phyloP scores from a whole-genome alignment of 2,888 invertebrate genomes.

The Slavum lentiscoides region DNA sequence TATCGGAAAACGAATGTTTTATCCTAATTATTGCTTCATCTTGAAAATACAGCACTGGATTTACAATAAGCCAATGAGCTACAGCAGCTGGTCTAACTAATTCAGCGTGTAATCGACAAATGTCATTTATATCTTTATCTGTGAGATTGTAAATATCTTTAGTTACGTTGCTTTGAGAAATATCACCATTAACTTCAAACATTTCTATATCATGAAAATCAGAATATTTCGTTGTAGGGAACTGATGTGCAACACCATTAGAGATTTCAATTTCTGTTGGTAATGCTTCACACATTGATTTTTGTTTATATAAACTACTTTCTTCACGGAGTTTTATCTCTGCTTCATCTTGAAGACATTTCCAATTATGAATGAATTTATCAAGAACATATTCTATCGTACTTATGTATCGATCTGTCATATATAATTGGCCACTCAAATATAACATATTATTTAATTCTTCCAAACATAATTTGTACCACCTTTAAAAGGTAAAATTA shows the following conservation, averaged over 20 bases:
- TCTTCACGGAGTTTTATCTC: conserved; percentile 33
- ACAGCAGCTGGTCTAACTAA: conserved; percentile 66
- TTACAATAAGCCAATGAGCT: conserved; percentile 66
- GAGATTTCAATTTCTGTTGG: conserved; percentile 28
- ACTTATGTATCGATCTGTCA: not conserved
- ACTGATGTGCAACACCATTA: conserved; percentile 27
- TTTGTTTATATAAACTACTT: conserved; percentile 44
- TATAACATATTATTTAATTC: conserved; percentile 49
- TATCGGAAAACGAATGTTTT: conserved; percentile 56
- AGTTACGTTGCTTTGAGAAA: not conserved
- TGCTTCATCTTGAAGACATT: conserved; percentile 37
- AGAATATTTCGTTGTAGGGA: conserved; percentile 30
- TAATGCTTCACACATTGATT: conserved; percentile 38
- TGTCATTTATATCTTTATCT: conserved; percentile 65
- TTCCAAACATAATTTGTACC: conserved; percentile 47
- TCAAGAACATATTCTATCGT: conserved; percentile 8
- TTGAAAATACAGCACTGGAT: not conserved
- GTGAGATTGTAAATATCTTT: conserved; percentile 58
- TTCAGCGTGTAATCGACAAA: conserved; percentile 67
- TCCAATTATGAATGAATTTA: conserved; percentile 46
- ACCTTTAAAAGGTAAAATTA: conserved; percentile 13
- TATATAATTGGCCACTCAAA: conserved; percentile 13
- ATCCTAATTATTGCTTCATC: conserved; percentile 23
- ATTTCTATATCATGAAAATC: conserved; percentile 43
- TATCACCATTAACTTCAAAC: not conserved